Evolutionary conservation across 2,113 vertebrate genomes (phyloP).

Genomic region (Polypterus senegalus): DNA sequence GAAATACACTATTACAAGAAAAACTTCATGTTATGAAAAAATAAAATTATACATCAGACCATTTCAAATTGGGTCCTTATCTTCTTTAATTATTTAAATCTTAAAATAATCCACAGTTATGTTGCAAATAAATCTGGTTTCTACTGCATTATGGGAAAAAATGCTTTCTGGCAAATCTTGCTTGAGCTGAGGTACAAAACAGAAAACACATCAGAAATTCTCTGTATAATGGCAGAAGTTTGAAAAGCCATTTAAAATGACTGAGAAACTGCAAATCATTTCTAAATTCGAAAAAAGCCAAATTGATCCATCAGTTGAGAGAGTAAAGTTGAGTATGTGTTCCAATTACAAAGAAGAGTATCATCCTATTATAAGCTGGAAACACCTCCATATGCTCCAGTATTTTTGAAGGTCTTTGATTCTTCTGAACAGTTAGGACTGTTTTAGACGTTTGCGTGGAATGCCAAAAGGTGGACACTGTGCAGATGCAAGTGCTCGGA

Average conservation of each 20-base stretch:
- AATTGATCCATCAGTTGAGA: conserved; percentile 51
- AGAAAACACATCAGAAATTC: conserved; percentile 60
- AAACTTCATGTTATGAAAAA: conserved; percentile 29
- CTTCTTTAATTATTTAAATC: too few species aligned
- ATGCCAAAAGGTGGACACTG: conserved; percentile 93
- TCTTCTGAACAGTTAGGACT: conserved; percentile 71
- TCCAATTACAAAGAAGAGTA: conserved; percentile 1
- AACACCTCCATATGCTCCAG: conserved; percentile 36
- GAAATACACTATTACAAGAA: conserved; percentile 26
- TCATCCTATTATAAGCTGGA: not conserved
- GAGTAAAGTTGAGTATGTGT: conserved; percentile 20
- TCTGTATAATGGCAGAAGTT: conserved; percentile 79
- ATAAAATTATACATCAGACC: conserved; percentile 20
- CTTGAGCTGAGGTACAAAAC: conserved; percentile 92
- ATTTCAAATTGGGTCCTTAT: too few species aligned
- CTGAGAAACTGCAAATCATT: conserved; percentile 63
- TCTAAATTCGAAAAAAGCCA: conserved; percentile 75
- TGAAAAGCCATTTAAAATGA: conserved; percentile 89
- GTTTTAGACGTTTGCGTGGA: conserved; percentile 94
- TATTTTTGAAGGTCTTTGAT: conserved; percentile 48
- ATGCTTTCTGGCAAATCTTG: conserved; percentile 83
- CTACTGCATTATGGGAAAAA: conserved; percentile 87
- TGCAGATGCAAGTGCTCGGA: conserved; percentile 85
- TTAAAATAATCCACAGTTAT: too few species aligned
- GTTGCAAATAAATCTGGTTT: conserved; percentile 17